phyloP scores from a whole-genome alignment of 1,140 invertebrate genomes.

The Aphaenogaster ashmeadi region DNA sequence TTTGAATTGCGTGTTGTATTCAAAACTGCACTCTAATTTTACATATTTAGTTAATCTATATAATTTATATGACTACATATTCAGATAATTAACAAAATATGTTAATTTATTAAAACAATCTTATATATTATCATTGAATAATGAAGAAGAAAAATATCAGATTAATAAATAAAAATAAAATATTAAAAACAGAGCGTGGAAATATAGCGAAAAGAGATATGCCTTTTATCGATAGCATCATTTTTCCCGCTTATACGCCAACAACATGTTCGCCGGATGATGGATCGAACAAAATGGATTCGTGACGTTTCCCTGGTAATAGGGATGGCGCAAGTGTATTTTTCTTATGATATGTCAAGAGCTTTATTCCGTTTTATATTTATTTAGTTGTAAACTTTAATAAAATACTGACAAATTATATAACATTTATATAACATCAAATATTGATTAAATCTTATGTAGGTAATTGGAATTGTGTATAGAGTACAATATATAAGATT shows the following conservation, averaged over 20 bases:
- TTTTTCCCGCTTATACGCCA: conserved; percentile 55
- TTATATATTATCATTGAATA: neutral
- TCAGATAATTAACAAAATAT: neutral
- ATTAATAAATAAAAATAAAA: conserved; percentile 1
- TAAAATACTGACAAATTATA: conserved; percentile 1
- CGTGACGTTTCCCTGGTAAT: conserved; percentile 75
- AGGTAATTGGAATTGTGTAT: neutral
- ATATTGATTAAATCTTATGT: conserved; percentile 58
- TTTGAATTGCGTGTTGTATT: conserved; percentile 50
- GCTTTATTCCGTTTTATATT: conserved; percentile 40
- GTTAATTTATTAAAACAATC: conserved; percentile 11
- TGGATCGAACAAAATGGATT: conserved; percentile 77
- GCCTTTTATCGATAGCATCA: conserved; percentile 39
- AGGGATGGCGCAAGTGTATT: conserved; percentile 36
- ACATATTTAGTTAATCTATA: conserved; percentile 60
- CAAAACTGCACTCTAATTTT: conserved; percentile 62
- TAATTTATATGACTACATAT: neutral
- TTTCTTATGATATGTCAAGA: conserved; percentile 54
- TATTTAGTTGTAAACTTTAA: conserved; percentile 31
- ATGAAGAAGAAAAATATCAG: neutral
- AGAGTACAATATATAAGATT: conserved; percentile 1
- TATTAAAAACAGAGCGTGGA: neutral
- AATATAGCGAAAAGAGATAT: neutral
- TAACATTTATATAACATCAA: conserved; percentile 40
- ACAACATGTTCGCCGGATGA: conserved; percentile 71